A percentile compares a stretch with the other conserved stretches of the same genome.
Evolutionary conservation across 2,888 invertebrate species (phyloP).

Genomic region (Rhagonycha lutea): DNA sequence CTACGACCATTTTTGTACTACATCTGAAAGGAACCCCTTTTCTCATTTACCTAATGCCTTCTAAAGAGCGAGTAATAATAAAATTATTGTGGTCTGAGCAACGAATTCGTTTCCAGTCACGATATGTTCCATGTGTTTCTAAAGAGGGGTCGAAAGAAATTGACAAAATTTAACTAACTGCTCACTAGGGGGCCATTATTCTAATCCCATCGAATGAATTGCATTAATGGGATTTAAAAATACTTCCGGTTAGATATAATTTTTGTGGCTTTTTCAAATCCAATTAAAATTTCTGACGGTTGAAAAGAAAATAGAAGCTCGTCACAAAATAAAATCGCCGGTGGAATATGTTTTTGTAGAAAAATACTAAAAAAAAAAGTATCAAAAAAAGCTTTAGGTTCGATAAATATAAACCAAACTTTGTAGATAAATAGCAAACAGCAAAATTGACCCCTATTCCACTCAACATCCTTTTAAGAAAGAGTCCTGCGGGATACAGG

Average conservation of each 20-base stretch:
- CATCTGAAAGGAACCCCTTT: not conserved
- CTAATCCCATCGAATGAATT: not conserved
- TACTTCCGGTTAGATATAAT: not conserved
- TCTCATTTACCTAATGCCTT: not conserved
- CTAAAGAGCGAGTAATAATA: not conserved
- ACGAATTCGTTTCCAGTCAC: not conserved
- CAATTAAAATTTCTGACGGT: not conserved
- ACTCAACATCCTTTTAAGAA: conserved; percentile 35
- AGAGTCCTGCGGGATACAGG: conserved; percentile 34
- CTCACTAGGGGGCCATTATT: not conserved
- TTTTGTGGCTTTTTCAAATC: not conserved
- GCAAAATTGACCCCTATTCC: conserved; percentile 37
- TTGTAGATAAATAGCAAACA: conserved; percentile 30
- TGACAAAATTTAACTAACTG: not conserved
- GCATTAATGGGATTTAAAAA: not conserved
- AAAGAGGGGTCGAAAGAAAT: not conserved
- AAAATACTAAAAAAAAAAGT: not conserved
- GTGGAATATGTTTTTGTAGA: not conserved
- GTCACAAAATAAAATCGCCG: not conserved
- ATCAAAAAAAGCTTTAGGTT: conserved; percentile 6
- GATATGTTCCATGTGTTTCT: not conserved
- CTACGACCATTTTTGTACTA: not conserved
- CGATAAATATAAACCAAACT: conserved; percentile 19
- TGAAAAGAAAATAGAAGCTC: not conserved
- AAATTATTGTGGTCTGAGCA: not conserved